Base-by-base conservation (phyloP, 2,797 vertebrate genomes). In the Acestrorhynchus altus region DNA sequence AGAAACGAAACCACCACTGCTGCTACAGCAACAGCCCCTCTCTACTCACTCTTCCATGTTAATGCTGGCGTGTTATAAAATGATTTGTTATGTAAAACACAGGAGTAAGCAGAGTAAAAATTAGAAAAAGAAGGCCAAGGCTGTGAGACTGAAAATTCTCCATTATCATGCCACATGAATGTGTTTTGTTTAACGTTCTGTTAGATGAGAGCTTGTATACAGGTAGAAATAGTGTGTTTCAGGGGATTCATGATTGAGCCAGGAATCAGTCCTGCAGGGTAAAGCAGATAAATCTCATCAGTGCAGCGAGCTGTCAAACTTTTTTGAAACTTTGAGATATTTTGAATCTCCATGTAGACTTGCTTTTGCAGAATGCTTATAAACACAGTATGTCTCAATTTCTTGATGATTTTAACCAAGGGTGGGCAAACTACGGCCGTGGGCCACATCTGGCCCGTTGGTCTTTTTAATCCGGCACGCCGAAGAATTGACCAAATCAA, bases 21-120 rank as follows among this genome's bases (percentile, higher is more conserved):
- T 72, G 78, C 65, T 54, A 52, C 73, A 40, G 71, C 15, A 2
- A 15, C 49, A 28, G 24, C 61, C n/a, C 64, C 42, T 26, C 15
- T 22, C 26, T 46, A 35, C 16, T 8, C 22, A 40, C 67, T 47
- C 83, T 35, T 83, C 81, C 40, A 74, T 57, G 31, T 80, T 81
- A 88, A 88, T 88, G n/a, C 88, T 91, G 86, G 74, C 81, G 81
- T 87, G 87, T 92, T 90, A 91, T 74, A 88, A 89, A 91, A 91
- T 86, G 76, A 72, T 85, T 83, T 85, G 80, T 90, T 90, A 88
- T 60, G 79, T 89, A 91, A 90, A 90, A 83, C 76, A 0, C 8
- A 51, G 47, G 51, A 15, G 13, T 20, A 1, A 1, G 15, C 52
- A 39, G 46, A 52, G 60, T 4, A 61, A 59, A n/a, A 82, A 54